Evolutionary conservation across 1,140 invertebrate species (phyloP).

Genomic region (Drosophila arizonae): DNA sequence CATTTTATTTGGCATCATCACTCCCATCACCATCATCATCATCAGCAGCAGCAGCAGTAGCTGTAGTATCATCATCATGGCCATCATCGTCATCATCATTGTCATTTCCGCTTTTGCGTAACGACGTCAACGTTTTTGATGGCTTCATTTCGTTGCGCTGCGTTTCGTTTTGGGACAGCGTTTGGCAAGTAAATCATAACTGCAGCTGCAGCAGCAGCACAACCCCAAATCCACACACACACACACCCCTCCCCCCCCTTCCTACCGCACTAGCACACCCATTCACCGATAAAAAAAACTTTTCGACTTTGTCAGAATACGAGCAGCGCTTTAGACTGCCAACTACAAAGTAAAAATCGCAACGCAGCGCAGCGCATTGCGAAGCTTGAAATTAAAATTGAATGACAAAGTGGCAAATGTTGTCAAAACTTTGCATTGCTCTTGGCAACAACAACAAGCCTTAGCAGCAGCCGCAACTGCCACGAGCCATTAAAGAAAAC

Average conservation of each 20-base stretch:
- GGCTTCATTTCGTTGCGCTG: slow-evolving; percentile 69
- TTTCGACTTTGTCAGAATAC: slow-evolving; percentile 77
- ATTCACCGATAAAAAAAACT: slow-evolving; percentile 52
- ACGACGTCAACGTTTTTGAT: slow-evolving; percentile 78
- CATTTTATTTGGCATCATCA: slow-evolving; percentile 56
- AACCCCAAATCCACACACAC: not conserved
- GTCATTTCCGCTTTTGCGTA: slow-evolving; percentile 79
- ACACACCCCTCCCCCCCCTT: not conserved
- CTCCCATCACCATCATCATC: slow-evolving; percentile 12
- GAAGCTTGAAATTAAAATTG: slow-evolving; percentile 72
- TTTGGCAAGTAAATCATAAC: slow-evolving; percentile 73
- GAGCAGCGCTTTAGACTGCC: slow-evolving; percentile 46
- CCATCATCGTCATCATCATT: slow-evolving; percentile 58
- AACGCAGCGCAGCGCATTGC: slow-evolving; percentile 17
- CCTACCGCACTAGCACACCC: not conserved
- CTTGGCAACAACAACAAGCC: slow-evolving; percentile 16
- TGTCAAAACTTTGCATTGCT: slow-evolving; percentile 71
- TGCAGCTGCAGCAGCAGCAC: slow-evolving; percentile 1
- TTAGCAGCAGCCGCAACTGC: slow-evolving; percentile 8
- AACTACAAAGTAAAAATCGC: slow-evolving; percentile 59
- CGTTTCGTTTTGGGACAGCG: slow-evolving; percentile 37
- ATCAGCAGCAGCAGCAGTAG: not conserved
- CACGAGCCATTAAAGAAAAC: slow-evolving; percentile 21
- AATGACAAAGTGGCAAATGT: slow-evolving; percentile 78
- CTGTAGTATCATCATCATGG: slow-evolving; percentile 3